These are phyloP conservation scores for Lemur catta DNA, from an alignment of 2,797 vertebrate genomes.

Conservation along the genomic window DNA sequence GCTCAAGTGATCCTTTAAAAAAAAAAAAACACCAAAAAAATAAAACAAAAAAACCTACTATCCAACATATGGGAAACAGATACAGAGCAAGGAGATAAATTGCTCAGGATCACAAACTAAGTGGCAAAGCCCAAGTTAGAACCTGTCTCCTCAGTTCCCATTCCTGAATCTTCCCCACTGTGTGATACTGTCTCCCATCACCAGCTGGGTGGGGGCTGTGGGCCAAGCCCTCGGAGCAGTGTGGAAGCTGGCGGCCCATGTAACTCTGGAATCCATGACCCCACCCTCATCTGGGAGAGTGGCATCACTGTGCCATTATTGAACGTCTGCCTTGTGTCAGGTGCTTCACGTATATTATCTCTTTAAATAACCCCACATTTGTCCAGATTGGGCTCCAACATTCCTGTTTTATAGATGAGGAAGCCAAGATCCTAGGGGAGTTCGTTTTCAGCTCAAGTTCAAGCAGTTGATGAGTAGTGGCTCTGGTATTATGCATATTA, in stretches of 20 bases:
- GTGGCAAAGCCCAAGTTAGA: background rate
- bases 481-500: background rate
- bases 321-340: background rate
- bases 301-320: background rate
- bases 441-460: background rate
- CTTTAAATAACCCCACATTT: background rate
- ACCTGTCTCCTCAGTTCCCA: background rate
- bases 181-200: too few species aligned
- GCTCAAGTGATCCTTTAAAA: background rate
- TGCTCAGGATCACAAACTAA: background rate
- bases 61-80: background rate
- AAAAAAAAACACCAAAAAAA: background rate
- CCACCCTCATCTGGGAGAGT: background rate
- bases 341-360: background rate
- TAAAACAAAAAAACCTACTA: background rate
- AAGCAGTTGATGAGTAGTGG: background rate
- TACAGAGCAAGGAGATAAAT: background rate
- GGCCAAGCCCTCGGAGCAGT: background rate
- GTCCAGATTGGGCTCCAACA: background rate
- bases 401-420: background rate
- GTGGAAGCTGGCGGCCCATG: background rate
- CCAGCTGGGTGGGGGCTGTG: background rate
- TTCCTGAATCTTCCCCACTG: background rate
- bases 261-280: background rate
- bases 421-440: background rate